A percentile compares a stretch with the other conserved stretches of the same genome.
Conservation (phyloP, 2,888 invertebrate species). For the Muscina levida region DNA sequence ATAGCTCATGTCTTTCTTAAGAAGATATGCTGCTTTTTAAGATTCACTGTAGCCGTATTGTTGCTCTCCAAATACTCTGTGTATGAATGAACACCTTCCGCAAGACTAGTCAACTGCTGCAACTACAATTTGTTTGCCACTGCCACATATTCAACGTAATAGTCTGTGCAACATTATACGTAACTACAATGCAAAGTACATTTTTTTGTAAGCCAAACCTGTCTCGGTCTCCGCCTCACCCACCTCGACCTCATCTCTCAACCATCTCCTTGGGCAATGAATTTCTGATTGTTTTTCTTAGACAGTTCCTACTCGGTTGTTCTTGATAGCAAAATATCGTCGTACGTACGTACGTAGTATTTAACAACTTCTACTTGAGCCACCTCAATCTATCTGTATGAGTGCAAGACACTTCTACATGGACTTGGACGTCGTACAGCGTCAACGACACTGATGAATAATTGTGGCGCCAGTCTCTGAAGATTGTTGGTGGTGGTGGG, state of each 20-base stretch:
- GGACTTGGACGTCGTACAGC: background rate
- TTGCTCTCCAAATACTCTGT: no score
- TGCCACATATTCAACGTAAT: no score
- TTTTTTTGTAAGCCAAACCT: background rate
- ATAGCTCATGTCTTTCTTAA: no score
- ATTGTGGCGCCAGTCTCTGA: slow-evolving; percentile 62
- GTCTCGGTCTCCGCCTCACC: background rate
- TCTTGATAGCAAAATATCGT: background rate
- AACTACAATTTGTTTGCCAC: no score
- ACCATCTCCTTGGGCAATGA: no score
- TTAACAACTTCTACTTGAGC: slow-evolving; percentile 7
- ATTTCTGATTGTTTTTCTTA: no score
- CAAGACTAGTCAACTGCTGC: no score
- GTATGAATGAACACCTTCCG: no score
- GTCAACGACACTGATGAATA: slow-evolving; percentile 48
- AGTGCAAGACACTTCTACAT: background rate
- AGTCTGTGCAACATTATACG: background rate
- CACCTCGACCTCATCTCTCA: background rate
- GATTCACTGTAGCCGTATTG: no score
- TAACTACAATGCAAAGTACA: background rate
- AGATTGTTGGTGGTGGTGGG: slow-evolving; percentile 55
- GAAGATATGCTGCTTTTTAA: no score
- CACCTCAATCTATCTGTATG: no score
- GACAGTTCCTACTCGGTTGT: background rate
- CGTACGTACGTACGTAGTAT: background rate